Conservation (phyloP, 2,888 invertebrate genomes). For the Cryptocheilus praepositus region DNA sequence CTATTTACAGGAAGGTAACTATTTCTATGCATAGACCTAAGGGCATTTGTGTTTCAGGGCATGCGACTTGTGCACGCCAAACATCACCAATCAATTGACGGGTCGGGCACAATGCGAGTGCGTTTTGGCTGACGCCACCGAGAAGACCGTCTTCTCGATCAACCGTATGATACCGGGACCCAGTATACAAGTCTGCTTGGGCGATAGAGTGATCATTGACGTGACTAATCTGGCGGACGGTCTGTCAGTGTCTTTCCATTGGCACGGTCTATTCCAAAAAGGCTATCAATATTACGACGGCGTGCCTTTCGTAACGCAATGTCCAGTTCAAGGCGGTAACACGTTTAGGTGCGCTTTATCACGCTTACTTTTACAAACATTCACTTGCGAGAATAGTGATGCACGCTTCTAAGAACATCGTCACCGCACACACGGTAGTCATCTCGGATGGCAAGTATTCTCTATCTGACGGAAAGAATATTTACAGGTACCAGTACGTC, state of each 20-base stretch:
- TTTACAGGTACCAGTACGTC: slow-evolving; percentile 72
- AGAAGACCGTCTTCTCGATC: slow-evolving; percentile 87
- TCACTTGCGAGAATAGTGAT: no score
- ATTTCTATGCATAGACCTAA: slow-evolving; percentile 59
- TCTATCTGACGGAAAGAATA: no score
- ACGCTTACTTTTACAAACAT: no score
- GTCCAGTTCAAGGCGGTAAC: slow-evolving; percentile 89
- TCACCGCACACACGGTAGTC: no score
- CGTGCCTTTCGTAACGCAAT: slow-evolving; percentile 90
- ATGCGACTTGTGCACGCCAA: slow-evolving; percentile 89
- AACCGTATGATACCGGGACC: slow-evolving; percentile 94
- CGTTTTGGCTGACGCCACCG: slow-evolving; percentile 90
- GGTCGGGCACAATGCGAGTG: slow-evolving; percentile 86
- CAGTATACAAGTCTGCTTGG: slow-evolving; percentile 91
- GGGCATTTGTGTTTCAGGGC: slow-evolving; percentile 76
- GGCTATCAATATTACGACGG: slow-evolving; percentile 91
- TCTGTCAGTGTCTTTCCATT: slow-evolving; percentile 90
- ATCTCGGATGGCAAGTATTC: no score
- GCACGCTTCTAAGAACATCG: no score
- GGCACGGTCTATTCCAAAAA: slow-evolving; percentile 91
- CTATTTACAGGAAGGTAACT: slow-evolving; percentile 62
- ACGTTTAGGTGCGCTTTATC: slow-evolving; percentile 81
- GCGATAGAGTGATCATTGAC: slow-evolving; percentile 90
- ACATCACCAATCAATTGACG: slow-evolving; percentile 87
- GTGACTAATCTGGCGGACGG: slow-evolving; percentile 91